Evolutionary conservation across 92 coral and sea anemone species (phyloP), one percentile per base, ranked within the genome.

Genomic region (Anthopleura xanthogrammica): DNA sequence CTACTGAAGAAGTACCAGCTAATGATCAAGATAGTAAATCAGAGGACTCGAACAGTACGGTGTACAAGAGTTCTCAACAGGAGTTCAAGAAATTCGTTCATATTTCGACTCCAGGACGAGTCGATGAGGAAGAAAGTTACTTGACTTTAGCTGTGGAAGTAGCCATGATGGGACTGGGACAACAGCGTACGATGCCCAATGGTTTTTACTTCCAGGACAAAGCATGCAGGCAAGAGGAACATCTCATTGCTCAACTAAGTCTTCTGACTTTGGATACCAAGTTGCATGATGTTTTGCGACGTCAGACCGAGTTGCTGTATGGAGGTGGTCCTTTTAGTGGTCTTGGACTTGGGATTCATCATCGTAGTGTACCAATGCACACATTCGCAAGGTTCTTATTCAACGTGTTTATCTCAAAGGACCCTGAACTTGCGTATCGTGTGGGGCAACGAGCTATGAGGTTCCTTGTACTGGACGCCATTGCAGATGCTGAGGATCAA

Each of bases 321-420:
- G 91, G 90, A 46, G 92, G 92, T 66, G 95, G 95, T 43, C 97
- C 98, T 3, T 96, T 88, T 48, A 92, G 98, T 58, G 98, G 99
- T 19, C 90, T 90, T 20, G 99, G 99, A 39, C 89, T 96, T 41
- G 94, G 97, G 14, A 93, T 96, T 4, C 91, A 94, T 58, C 89
- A 90, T 70, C 92, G 87, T 76, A 92, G 98, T 80, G 87, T 96
- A 23, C 99, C 99, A 24, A 95, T 96, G 94, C 99, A 96, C 86
- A 96, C 99, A 16, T 96, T 96, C 65, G 99, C 97, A 50, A 93
- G 99, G 41, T 96, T 94, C 89, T 87, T 96, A 16, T 94, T 94
- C 86, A 88, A 89, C 79, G 77, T 85, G 80, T 91, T 96, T 57
- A 70, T 94, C 29, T 78, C 88, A 55, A 92, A 91, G 74, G 93